Conservation (phyloP, 1,140 invertebrate species). For the Bombus sylvicola region DNA sequence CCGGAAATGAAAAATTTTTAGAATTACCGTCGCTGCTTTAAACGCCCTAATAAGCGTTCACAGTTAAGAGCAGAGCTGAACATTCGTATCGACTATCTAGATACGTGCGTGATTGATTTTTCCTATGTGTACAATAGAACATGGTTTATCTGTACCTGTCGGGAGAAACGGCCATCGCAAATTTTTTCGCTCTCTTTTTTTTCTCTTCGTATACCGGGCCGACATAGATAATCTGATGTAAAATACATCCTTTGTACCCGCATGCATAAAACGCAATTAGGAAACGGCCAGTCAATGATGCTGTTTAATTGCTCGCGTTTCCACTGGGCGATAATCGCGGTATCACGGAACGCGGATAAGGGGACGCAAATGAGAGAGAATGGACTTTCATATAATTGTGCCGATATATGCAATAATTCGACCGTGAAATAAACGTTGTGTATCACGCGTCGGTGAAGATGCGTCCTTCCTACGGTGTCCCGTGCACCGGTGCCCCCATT, state of each 20-base stretch:
- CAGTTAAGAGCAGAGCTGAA: constrained; percentile 3
- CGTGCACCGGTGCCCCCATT: not conserved
- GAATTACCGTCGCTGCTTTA: constrained; percentile 48
- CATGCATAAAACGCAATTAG: constrained; percentile 57
- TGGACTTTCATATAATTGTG: constrained; percentile 53
- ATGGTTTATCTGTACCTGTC: not conserved
- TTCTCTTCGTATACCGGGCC: not conserved
- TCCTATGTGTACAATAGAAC: not conserved
- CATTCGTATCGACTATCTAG: no score
- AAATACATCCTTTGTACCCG: constrained; percentile 55
- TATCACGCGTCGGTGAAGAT: constrained; percentile 3
- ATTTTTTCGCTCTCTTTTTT: not conserved
- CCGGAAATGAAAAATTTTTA: constrained; percentile 65
- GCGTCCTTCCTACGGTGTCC: not conserved
- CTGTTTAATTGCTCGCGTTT: constrained; percentile 61
- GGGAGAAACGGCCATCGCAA: no score
- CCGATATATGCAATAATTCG: constrained; percentile 50
- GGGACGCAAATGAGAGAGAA: constrained; percentile 40
- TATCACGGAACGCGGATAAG: constrained; percentile 50
- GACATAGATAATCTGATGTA: constrained; percentile 3
- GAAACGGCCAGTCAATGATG: constrained; percentile 56
- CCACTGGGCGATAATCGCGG: constrained; percentile 36
- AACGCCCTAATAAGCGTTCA: constrained; percentile 48
- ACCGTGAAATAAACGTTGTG: constrained; percentile 44
- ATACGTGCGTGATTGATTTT: not conserved